phyloP scores from a whole-genome alignment of 2,888 invertebrate genomes.

The Melitaea athalia region DNA sequence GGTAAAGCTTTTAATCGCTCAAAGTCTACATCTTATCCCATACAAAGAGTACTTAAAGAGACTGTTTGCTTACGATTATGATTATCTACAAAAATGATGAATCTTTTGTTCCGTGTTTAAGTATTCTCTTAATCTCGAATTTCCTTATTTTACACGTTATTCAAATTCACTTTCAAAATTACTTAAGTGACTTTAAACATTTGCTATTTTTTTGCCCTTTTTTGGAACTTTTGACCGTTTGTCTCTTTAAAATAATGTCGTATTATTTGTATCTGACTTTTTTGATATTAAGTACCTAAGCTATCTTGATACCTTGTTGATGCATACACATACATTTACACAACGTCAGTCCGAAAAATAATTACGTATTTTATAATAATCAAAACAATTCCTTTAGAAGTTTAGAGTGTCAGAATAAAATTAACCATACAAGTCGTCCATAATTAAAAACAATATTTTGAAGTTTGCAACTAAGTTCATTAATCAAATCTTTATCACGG shows the following conservation, averaged over 20 bases:
- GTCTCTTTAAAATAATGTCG: background rate
- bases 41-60: conserved; percentile 2
- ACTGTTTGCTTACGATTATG: conserved; percentile 17
- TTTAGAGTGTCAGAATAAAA: no score
- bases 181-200: background rate
- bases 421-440: no score
- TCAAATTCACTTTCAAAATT: background rate
- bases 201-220: background rate
- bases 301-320: no score
- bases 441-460: no score
- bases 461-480: no score
- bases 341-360: no score
- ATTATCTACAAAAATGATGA: conserved; percentile 17
- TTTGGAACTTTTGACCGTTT: background rate
- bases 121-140: background rate
- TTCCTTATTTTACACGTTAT: conserved; percentile 2
- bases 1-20: background rate
- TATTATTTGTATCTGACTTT: no score
- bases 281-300: no score
- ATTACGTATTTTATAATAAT: no score
- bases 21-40: conserved; percentile 12
- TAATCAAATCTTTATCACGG: no score
- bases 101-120: conserved; percentile 27
- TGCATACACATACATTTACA: no score
- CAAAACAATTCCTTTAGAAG: no score